Base-by-base conservation (phyloP, 2,888 invertebrate genomes). In the Watsonalla binaria region DNA sequence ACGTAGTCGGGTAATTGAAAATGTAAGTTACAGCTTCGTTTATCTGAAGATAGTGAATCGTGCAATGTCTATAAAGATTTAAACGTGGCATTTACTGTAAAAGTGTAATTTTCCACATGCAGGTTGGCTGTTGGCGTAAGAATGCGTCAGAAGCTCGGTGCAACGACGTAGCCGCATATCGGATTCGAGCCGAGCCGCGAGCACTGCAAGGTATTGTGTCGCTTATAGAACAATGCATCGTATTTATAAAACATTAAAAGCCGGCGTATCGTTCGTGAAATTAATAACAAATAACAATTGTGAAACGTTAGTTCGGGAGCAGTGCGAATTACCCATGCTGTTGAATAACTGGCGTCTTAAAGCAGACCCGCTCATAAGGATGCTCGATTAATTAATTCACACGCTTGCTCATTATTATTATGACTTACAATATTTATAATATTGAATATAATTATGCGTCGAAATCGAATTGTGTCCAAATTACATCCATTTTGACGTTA, bases 271-370 rank as follows among this genome's bases (percentile, higher is more conserved):
- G 90, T 84, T 89, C 88, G 83, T 85, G 90, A 90, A 90, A 90
- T 90, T 90, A 90, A 90, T 90, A 90, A 90, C 90, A 90, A 90
- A 90, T 90, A 90, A 90, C 90, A 90, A 89, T 88, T 84, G 87
- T 87, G 90, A 84, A 89, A 89, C 88, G 84, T 86, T 86, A 85
- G 84, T 86, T 87, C 85, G 85, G 86, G 80, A 82, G 82, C 85
- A 78, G 80, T 82, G 86, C 80, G 88, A 89, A 88, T 86, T 89
- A 83, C 82, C 84, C 83, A 80, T 80, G 77, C 78, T 74, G 78
- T 80, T 84, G 81, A 82, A 82, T 84, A 82, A 80, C 80, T 75
- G 67, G 55, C 66, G 66, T 61, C 70, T 72, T 67, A 73, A 72
- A 76, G 65, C 63, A 54, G 61, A 51, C 52, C 52, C 52, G 11